These are phyloP conservation scores for Copsychus sechellarum DNA, from an alignment of 2,113 vertebrate species.

Conservation along the genomic window DNA sequence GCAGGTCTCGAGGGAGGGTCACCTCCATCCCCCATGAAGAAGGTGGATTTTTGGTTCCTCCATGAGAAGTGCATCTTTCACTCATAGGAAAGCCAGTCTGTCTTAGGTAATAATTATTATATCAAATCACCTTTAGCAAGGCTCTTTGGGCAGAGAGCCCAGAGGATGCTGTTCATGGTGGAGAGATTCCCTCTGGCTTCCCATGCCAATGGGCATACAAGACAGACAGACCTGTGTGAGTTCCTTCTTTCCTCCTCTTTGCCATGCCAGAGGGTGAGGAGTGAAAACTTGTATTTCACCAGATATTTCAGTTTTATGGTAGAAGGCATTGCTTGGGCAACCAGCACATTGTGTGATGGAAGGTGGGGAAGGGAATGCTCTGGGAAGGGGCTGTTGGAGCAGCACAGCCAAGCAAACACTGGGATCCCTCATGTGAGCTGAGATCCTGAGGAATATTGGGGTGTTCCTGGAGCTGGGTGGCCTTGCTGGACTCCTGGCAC, in stretches of 20 bases:
- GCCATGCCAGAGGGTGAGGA: background rate
- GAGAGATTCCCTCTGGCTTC: background rate
- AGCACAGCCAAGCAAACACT: rapidly evolving
- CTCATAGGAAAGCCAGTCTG: background rate
- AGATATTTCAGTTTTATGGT: background rate
- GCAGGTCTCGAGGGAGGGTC: background rate
- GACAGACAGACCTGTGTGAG: background rate
- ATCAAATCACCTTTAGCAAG: background rate
- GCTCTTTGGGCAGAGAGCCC: background rate
- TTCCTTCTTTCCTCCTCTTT: background rate
- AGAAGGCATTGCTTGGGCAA: background rate
- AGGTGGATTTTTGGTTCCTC: background rate
- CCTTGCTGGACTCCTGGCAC: background rate
- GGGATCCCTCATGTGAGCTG: background rate
- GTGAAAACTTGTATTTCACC: background rate
- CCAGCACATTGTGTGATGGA: background rate
- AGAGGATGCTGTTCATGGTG: background rate
- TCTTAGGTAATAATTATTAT: background rate
- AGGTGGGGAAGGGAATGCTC: background rate
- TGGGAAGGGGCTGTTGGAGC: background rate
- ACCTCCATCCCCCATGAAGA: background rate
- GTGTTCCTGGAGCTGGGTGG: background rate
- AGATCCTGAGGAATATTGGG: background rate
- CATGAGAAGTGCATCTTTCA: background rate
- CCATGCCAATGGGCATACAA: background rate